Evolutionary conservation across 2,888 invertebrate species (phyloP), one percentile per base, ranked within the genome.

Genomic region (Drosophila affinis): DNA sequence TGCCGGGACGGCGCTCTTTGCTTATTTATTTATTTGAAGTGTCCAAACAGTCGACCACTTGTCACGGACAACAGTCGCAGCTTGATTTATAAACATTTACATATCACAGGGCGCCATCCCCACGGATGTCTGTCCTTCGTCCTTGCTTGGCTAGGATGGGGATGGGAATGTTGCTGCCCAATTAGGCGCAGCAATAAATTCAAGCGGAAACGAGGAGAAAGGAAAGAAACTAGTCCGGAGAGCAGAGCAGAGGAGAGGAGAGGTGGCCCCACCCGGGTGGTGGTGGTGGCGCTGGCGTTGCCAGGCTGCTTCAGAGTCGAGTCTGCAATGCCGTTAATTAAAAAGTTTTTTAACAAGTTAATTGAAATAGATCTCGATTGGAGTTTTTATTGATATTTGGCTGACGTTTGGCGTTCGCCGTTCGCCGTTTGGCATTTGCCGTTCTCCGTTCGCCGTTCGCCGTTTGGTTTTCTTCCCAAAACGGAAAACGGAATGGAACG

Each of bases 291-390:
- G 21, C 3, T 21, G 48, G 29, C 45, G 29, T 12, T 52, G 17
- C 21, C 32, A 18, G 39, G 47, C 56, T 54, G 53, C 70, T 52
- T 54, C 27, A 10, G 46, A 27, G 27, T 9, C 79, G 46, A 27
- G 34, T 9, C 79, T 85, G 84, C 87, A 83, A 75, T 81, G 83
- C 67, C 84, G 83, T 84, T 84, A 84, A 84, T 84, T 84, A 84
- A 84, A 84, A 88, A 88, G 88, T 84, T 84, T 84, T 85, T 80
- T 80, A 86, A 86, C 87, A 86, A 84, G 78, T 84, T 84, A 84
- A 84, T 84, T 84, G 83, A 84, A 88, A 84, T 84, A 84, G 88
- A 84, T 84, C 88, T 84, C 83, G 83, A 84, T 84, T 79, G 87
- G 88, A 84, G 83, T 84, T 84, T 83, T 88, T 84, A 84, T 84